Evolutionary conservation across 1,140 invertebrate genomes (phyloP).

Genomic region (Formica exsecta): DNA sequence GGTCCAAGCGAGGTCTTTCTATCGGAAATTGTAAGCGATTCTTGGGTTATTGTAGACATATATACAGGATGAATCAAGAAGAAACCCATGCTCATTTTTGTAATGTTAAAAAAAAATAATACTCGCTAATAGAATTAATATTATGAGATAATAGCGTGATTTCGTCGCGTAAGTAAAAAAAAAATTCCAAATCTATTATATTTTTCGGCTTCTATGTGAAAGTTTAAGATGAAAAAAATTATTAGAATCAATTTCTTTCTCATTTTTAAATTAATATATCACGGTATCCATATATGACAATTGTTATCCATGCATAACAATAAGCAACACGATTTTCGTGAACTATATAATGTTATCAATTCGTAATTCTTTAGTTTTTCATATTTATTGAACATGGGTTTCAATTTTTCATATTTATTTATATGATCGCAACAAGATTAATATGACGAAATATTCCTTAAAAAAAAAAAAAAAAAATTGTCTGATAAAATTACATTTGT

Average conservation of each 20-base stretch:
- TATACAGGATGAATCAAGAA: background rate
- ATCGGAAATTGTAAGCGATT: constrained; percentile 17
- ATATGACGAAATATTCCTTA: background rate
- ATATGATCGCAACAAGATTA: background rate
- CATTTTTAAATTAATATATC: no score
- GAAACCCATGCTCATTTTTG: background rate
- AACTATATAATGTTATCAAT: background rate
- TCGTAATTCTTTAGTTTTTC: background rate
- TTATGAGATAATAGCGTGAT: background rate
- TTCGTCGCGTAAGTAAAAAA: background rate
- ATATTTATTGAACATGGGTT: background rate
- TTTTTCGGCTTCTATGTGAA: no score
- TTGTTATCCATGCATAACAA: no score
- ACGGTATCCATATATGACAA: no score
- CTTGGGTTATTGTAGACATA: background rate
- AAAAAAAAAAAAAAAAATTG: background rate
- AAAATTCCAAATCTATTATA: background rate
- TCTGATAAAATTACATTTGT: background rate
- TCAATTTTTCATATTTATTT: background rate
- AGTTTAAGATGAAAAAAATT: no score
- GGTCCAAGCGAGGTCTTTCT: background rate
- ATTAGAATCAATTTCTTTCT: no score
- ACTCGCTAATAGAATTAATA: background rate
- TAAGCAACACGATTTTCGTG: no score
- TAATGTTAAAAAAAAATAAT: background rate